phyloP scores from a whole-genome alignment of 1,140 invertebrate species.

The Euura lappo region DNA sequence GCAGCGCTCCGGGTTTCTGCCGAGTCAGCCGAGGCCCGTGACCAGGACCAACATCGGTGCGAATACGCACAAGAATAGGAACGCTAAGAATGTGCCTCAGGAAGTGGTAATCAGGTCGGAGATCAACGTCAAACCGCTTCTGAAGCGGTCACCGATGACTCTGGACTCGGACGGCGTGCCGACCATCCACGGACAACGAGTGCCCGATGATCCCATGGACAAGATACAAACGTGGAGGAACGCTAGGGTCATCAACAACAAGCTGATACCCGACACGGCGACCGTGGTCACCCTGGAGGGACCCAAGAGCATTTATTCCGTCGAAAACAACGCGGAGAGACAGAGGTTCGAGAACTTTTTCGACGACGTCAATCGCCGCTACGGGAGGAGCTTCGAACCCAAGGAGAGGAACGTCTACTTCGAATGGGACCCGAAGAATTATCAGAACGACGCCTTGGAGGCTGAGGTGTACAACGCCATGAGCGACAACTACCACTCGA shows the following conservation, averaged over 20 bases:
- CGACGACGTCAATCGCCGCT: constrained; percentile 51
- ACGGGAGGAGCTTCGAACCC: constrained; percentile 42
- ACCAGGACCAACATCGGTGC: constrained; percentile 54
- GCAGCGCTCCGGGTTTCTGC: constrained; percentile 28
- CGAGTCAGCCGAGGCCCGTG: constrained; percentile 38
- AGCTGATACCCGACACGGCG: constrained; percentile 64
- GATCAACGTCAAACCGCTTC: constrained; percentile 47
- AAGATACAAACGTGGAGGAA: constrained; percentile 82
- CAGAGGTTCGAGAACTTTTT: constrained; percentile 49
- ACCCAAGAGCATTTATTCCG: constrained; percentile 11
- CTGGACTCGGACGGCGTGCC: constrained; percentile 76
- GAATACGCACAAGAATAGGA: constrained; percentile 49
- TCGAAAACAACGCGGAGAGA: constrained; percentile 27
- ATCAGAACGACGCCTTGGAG: constrained; percentile 42
- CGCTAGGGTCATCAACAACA: constrained; percentile 83
- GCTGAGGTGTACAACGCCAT: constrained; percentile 47
- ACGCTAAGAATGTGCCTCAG: constrained; percentile 62
- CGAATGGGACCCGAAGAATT: constrained; percentile 50
- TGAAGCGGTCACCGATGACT: constrained; percentile 41
- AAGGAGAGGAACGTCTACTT: constrained; percentile 44
- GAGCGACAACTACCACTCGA: constrained; percentile 51
- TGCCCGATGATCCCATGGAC: constrained; percentile 83
- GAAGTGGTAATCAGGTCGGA: constrained; percentile 71
- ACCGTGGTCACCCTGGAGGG: constrained; percentile 10
- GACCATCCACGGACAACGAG: constrained; percentile 78